Percentiles rank a stretch among this genome's conserved stretches.
These are phyloP conservation scores for Forbesichthys agassizii DNA, from an alignment of 2,113 vertebrate genomes.

Conservation along the genomic window DNA sequence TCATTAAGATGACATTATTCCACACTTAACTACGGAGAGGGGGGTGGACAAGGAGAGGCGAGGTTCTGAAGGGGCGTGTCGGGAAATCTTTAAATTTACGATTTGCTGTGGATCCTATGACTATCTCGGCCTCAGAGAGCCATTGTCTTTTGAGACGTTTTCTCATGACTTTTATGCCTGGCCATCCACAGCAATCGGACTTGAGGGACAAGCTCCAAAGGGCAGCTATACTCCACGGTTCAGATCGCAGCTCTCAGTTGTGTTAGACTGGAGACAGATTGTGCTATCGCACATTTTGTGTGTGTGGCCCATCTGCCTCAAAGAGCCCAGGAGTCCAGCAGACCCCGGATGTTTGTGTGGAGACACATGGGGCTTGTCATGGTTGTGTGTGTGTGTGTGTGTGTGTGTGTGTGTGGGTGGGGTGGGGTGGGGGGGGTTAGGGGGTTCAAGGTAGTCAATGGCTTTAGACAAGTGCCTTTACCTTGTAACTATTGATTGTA, in stretches of 20 bases:
- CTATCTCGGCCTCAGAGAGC: constrained; percentile 32
- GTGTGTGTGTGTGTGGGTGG: too few relatives aligned
- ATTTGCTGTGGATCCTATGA: constrained; percentile 65
- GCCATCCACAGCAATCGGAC: constrained; percentile 27
- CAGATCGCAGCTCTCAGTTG: too few relatives aligned
- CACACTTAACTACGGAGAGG: constrained; percentile 75
- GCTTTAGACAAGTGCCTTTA: too few relatives aligned
- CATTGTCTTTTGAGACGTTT: constrained; percentile 52
- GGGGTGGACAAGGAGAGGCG: constrained; percentile 21
- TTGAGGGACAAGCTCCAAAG: constrained; percentile 40
- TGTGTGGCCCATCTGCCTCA: neutral
- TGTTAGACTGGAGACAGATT: neutral
- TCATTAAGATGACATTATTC: constrained; percentile 86
- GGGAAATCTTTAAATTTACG: constrained; percentile 61
- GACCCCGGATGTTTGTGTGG: too few relatives aligned
- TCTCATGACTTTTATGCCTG: constrained; percentile 60
- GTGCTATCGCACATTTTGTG: neutral
- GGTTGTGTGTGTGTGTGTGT: too few relatives aligned
- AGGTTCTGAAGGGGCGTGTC: neutral
- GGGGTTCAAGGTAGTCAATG: too few relatives aligned
- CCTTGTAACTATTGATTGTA: too few relatives aligned
- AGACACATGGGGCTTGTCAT: too few relatives aligned
- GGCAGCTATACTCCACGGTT: neutral
- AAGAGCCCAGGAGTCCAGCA: too few relatives aligned
- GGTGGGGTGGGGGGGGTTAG: too few relatives aligned